Percentiles rank a stretch among this genome's conserved stretches.
Conservation (phyloP, 2,113 vertebrate species). For the Aphelocoma coerulescens region DNA sequence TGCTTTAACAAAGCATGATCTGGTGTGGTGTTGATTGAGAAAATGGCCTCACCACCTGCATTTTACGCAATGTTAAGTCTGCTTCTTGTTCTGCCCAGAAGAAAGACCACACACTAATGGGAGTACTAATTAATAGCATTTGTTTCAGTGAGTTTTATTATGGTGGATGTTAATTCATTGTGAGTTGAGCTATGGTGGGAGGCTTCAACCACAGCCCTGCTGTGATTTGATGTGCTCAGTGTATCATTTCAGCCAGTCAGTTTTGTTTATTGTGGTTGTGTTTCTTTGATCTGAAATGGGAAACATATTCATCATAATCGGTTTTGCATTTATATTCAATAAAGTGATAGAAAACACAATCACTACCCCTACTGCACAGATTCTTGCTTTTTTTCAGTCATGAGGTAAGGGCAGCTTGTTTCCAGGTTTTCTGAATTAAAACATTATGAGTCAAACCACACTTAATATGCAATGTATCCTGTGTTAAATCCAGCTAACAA, state of each 20-base stretch:
- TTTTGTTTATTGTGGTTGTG: conserved; percentile 6
- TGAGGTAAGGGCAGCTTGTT: background rate
- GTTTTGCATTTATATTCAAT: background rate
- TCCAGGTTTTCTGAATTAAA: background rate
- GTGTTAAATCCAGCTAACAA: background rate
- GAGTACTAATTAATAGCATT: background rate
- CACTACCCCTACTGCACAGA: background rate
- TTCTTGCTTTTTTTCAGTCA: background rate
- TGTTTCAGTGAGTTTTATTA: background rate
- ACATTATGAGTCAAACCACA: background rate
- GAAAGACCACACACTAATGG: conserved; percentile 14
- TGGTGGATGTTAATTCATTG: background rate
- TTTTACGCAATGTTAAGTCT: background rate
- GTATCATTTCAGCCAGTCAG: background rate
- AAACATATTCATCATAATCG: background rate
- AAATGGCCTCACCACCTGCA: background rate
- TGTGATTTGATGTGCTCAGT: conserved; percentile 15
- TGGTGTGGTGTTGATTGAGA: background rate
- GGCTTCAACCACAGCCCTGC: background rate
- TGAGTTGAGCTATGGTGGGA: background rate
- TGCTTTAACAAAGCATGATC: background rate
- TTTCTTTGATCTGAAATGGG: conserved; percentile 25
- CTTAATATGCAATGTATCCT: background rate
- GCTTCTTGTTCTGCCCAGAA: background rate
- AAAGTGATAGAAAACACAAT: background rate